These are phyloP conservation scores for Sitophilus oryzae DNA, from an alignment of 1,140 invertebrate genomes.

Conservation along the genomic window DNA sequence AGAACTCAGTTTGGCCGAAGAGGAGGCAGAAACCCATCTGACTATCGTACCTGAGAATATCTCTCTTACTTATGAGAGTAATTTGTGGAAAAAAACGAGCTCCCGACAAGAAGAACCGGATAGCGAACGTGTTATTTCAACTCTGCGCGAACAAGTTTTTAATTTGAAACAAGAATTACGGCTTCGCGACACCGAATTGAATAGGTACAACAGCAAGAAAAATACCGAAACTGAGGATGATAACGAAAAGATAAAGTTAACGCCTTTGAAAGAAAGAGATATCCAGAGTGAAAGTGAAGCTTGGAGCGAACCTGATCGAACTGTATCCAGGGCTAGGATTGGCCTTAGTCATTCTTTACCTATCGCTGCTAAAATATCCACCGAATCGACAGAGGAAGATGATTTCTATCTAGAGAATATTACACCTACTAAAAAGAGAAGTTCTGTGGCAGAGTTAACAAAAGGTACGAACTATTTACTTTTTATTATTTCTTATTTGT, in stretches of 20 bases:
- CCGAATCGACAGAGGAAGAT: constrained; percentile 19
- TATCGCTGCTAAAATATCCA: background rate
- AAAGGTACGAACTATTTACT: constrained; percentile 3
- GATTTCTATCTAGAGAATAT: constrained; percentile 3
- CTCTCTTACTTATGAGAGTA: constrained; percentile 37
- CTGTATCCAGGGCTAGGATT: constrained; percentile 55
- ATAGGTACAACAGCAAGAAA: constrained; percentile 32
- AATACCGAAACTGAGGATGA: constrained; percentile 11
- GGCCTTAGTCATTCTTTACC: constrained; percentile 22
- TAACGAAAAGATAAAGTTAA: background rate
- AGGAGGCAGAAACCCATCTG: constrained; percentile 24
- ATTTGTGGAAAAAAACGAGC: constrained; percentile 36
- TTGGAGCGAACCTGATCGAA: constrained; percentile 78
- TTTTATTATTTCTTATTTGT: background rate
- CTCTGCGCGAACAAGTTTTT: constrained; percentile 40
- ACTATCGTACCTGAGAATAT: constrained; percentile 33
- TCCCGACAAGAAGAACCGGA: constrained; percentile 28
- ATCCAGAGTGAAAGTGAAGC: constrained; percentile 63
- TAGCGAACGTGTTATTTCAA: constrained; percentile 36
- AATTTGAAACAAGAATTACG: constrained; percentile 46
- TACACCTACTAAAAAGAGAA: constrained; percentile 13
- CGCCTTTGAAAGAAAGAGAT: constrained; percentile 17
- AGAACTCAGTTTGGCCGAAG: constrained; percentile 29
- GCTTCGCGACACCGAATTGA: constrained; percentile 45
- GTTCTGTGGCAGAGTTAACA: constrained; percentile 5